Evolutionary conservation across 2,888 invertebrate species (phyloP).

Genomic region (Chymomyza amoena): DNA sequence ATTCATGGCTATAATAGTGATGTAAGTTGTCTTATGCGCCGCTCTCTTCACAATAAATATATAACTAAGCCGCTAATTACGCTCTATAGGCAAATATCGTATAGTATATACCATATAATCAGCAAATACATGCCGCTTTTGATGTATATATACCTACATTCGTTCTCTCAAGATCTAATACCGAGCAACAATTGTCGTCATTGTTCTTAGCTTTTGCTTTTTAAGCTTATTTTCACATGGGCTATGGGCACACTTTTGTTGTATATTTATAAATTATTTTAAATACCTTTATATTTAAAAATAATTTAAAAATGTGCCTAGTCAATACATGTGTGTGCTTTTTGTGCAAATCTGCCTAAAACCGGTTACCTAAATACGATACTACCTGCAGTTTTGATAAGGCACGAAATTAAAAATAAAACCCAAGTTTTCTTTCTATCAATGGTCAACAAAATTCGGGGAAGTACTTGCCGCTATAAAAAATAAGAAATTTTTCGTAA

Average conservation of each 20-base stretch:
- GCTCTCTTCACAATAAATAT: not conserved
- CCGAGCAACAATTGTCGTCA: not conserved
- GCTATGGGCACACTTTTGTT: too few species aligned
- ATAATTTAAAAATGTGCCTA: too few species aligned
- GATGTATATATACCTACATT: slow-evolving; percentile 16
- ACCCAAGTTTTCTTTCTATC: not conserved
- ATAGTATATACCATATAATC: not conserved
- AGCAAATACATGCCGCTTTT: slow-evolving; percentile 28
- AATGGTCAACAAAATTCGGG: not conserved
- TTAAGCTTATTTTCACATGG: not conserved
- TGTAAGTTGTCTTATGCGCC: slow-evolving; percentile 62
- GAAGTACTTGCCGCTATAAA: not conserved
- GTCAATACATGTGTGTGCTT: too few species aligned
- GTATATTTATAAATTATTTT: too few species aligned
- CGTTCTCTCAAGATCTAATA: not conserved
- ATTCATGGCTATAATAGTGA: slow-evolving; percentile 75
- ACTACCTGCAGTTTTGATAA: not conserved
- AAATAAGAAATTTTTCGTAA: not conserved
- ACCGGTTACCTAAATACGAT: not conserved
- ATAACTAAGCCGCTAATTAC: slow-evolving; percentile 32
- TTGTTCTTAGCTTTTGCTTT: not conserved
- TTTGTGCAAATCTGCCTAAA: not conserved
- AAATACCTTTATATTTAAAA: too few species aligned
- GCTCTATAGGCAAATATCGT: not conserved
- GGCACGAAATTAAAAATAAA: not conserved